Evolutionary conservation across 2,113 vertebrate species (phyloP).

Genomic region (Microtus richardsoni): DNA sequence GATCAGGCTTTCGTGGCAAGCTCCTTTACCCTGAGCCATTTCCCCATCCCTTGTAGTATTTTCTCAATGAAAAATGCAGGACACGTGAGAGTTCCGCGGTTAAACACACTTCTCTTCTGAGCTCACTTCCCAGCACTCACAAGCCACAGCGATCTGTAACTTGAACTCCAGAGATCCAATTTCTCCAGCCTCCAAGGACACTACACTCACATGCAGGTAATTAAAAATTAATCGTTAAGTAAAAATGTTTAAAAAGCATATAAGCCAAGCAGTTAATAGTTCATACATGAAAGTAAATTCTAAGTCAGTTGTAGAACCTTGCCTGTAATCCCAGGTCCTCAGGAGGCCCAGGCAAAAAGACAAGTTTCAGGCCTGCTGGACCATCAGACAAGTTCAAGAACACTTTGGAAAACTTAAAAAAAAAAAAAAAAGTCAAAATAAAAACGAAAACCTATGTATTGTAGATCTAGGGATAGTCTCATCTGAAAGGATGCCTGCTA

Average conservation of each 20-base stretch:
- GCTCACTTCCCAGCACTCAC: background rate
- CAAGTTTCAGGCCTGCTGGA: background rate
- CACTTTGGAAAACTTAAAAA: background rate
- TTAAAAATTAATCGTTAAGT: background rate
- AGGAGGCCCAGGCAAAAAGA: background rate
- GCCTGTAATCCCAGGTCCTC: background rate
- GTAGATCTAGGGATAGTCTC: background rate
- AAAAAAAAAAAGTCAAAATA: background rate
- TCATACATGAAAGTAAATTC: background rate
- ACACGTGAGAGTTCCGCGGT: fast-evolving
- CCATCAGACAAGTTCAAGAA: background rate
- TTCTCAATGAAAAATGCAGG: background rate
- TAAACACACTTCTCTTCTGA: background rate
- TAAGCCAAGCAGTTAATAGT: background rate
- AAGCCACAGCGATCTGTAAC: background rate
- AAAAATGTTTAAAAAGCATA: background rate
- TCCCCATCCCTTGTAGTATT: background rate
- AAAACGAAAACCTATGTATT: background rate
- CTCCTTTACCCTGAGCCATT: background rate
- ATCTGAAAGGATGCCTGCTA: background rate
- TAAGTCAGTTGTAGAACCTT: background rate
- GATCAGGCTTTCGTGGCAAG: background rate
- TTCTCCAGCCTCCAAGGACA: too few species aligned
- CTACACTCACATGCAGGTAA: background rate
- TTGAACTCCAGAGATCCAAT: background rate